phyloP scores from a whole-genome alignment of 2,797 vertebrate species.

The Orientallactaga sibirica region DNA sequence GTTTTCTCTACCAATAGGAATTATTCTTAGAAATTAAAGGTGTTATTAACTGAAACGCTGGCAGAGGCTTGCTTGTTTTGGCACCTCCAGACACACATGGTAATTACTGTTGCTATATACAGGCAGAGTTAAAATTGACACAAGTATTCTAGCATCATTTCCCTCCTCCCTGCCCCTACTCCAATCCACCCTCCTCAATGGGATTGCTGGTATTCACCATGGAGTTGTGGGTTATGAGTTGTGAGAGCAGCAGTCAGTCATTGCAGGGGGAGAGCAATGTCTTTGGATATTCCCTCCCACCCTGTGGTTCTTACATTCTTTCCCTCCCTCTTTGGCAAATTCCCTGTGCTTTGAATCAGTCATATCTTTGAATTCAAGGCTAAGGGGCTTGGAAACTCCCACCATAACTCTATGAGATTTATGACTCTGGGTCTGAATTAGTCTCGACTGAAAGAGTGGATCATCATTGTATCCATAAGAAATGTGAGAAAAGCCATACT shows the following conservation, averaged over 20 bases:
- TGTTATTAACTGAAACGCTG: slow-evolving; percentile 69
- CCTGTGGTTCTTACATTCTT: too few species aligned
- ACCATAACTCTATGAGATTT: background rate
- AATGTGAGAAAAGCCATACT: background rate
- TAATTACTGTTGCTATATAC: slow-evolving; percentile 72
- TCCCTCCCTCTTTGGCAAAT: too few species aligned
- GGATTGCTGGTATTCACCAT: too few species aligned
- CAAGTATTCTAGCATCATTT: background rate
- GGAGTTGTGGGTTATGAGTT: too few species aligned
- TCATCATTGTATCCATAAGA: background rate
- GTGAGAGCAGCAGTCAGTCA: too few species aligned
- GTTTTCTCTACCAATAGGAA: slow-evolving; percentile 26
- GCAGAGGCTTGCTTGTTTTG: slow-evolving; percentile 57
- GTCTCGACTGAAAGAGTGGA: background rate
- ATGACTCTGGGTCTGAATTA: background rate
- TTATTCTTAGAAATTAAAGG: slow-evolving; percentile 73
- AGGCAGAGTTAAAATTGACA: slow-evolving; percentile 59
- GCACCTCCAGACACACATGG: slow-evolving; percentile 33
- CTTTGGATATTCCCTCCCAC: too few species aligned
- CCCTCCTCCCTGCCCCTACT: too few species aligned
- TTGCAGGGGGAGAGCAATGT: too few species aligned
- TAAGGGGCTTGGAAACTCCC: background rate
- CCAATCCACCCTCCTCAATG: too few species aligned
- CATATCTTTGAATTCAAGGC: slow-evolving; percentile 17
- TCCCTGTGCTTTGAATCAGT: background rate